These are phyloP conservation scores for Deroptyus accipitrinus DNA, from an alignment of 2,113 vertebrate species.

Conservation along the genomic window DNA sequence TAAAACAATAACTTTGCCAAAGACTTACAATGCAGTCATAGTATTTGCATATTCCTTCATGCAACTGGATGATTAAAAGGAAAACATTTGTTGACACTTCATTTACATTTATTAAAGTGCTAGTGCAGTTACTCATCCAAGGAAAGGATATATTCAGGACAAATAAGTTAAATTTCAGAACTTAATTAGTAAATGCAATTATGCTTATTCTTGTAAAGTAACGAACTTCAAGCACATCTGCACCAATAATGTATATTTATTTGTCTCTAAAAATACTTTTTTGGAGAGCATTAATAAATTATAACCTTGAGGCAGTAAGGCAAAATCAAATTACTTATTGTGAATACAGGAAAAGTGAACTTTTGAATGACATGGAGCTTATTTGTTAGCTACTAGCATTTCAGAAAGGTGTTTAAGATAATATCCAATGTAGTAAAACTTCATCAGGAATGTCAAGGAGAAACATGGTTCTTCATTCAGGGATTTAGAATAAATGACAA, in stretches of 20 bases:
- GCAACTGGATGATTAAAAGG: conserved; percentile 29
- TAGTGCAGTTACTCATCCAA: not conserved
- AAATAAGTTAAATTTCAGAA: conserved; percentile 48
- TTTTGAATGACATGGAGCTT: not conserved
- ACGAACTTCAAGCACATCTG: conserved; percentile 25
- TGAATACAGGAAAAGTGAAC: not conserved
- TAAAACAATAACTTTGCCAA: conserved; percentile 23
- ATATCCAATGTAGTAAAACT: not conserved
- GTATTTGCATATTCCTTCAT: conserved; percentile 26
- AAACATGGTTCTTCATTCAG: not conserved
- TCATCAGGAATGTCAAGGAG: not conserved
- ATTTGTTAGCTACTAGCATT: not conserved
- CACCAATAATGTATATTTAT: not conserved
- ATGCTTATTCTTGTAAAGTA: conserved; percentile 38
- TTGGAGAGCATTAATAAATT: not conserved
- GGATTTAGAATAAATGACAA: not conserved
- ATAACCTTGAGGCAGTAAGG: not conserved
- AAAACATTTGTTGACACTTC: conserved; percentile 59
- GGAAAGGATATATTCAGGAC: conserved; percentile 15
- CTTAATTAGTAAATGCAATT: conserved; percentile 54
- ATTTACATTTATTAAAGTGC: conserved; percentile 45
- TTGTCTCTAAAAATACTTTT: conserved; percentile 11
- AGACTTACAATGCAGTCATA: not conserved
- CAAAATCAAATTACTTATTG: not conserved
- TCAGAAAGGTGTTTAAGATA: not conserved